Evolutionary conservation across 2,888 invertebrate genomes (phyloP).

Genomic region (Scaptomyza tumidula): DNA sequence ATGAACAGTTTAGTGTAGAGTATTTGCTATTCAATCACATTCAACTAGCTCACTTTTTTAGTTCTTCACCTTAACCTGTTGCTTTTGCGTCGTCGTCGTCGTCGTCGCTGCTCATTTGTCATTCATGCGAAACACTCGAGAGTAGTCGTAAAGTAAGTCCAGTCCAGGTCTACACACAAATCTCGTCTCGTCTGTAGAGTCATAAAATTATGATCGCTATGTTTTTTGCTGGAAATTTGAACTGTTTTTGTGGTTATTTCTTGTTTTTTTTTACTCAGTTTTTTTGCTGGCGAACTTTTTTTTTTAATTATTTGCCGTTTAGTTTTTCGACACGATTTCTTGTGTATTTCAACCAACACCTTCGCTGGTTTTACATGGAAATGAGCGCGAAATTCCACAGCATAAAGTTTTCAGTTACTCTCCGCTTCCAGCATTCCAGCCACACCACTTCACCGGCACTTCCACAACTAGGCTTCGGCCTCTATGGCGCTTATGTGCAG

Average conservation of each 20-base stretch:
- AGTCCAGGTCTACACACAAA: constrained; percentile 44
- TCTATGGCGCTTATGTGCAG: constrained; percentile 50
- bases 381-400: constrained; percentile 58
- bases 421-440: background rate
- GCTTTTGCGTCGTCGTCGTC: constrained; percentile 47
- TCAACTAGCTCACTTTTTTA: background rate
- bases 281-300: constrained; percentile 40
- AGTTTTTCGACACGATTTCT: constrained; percentile 70
- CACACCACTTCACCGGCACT: background rate
- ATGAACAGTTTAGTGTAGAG: background rate
- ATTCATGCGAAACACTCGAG: constrained; percentile 75
- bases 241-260: constrained; percentile 35
- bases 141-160: constrained; percentile 72
- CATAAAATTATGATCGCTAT: constrained; percentile 79
- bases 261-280: constrained; percentile 36
- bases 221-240: constrained; percentile 69
- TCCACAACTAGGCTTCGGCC: background rate
- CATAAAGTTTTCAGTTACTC: constrained; percentile 24
- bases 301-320: constrained; percentile 62
- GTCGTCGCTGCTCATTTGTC: constrained; percentile 74
- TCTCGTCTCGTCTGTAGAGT: constrained; percentile 39
- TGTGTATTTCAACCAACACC: constrained; percentile 78
- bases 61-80: constrained; percentile 62
- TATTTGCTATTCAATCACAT: background rate
- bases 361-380: constrained; percentile 60